Percentiles rank a stretch among this genome's conserved stretches.
Evolutionary conservation across 2,113 vertebrate species (phyloP).

Genomic region (Otolemur garnettii): DNA sequence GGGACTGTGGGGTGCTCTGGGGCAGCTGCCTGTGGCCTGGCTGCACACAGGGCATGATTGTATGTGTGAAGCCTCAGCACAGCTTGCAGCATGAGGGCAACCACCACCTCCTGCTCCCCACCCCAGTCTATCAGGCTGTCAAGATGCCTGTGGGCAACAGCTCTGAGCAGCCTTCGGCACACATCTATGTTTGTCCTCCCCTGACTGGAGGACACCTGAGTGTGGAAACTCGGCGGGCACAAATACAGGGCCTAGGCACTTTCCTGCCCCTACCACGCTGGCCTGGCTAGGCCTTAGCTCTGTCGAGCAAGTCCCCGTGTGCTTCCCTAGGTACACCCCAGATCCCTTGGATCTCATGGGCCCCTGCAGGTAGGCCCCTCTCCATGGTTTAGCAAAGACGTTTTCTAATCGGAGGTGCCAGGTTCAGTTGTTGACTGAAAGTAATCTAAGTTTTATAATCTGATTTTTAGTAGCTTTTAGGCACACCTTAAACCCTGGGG

Average conservation of each 20-base stretch:
- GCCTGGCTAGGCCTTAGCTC: not conserved
- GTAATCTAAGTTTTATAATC: not conserved
- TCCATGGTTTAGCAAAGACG: rapidly evolving
- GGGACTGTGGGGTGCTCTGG: too few species aligned
- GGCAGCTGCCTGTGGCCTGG: not conserved
- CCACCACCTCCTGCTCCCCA: rapidly evolving
- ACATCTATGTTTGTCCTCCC: rapidly evolving
- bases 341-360: too few species aligned
- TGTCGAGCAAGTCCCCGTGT: not conserved
- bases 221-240: not conserved
- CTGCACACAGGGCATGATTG: not conserved
- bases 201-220: not conserved
- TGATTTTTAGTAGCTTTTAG: not conserved
- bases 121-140: too few species aligned
- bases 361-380: too few species aligned
- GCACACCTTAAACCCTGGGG: not conserved
- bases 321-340: too few species aligned
- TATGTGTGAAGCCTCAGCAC: not conserved
- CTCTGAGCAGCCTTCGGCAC: not conserved
- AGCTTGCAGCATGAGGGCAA: rapidly evolving
- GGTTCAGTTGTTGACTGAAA: not conserved
- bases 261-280: not conserved
- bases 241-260: not conserved
- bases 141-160: not conserved
- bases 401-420: too few species aligned